phyloP scores from a whole-genome alignment of 2,797 vertebrate species.

The Euphonia xanthogaster region DNA sequence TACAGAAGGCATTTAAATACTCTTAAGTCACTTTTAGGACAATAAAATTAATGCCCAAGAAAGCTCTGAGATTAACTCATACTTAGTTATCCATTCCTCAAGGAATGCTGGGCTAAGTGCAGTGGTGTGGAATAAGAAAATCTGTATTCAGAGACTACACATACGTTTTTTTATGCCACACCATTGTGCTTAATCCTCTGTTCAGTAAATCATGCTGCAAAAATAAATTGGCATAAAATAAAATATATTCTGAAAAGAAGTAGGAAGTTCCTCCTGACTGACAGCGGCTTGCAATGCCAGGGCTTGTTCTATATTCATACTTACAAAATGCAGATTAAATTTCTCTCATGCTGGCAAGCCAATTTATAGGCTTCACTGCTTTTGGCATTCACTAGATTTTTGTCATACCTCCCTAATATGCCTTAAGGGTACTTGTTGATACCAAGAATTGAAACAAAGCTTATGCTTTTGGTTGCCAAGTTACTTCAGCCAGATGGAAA shows the following conservation, averaged over 20 bases:
- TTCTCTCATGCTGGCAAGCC: constrained; percentile 57
- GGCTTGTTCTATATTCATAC: constrained; percentile 62
- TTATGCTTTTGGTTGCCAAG: constrained; percentile 70
- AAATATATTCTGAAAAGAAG: constrained; percentile 42
- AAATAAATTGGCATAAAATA: constrained; percentile 47
- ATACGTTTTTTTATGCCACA: background rate
- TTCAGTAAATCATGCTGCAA: background rate
- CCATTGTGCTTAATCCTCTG: background rate
- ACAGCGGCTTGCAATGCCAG: constrained; percentile 48
- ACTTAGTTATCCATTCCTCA: background rate
- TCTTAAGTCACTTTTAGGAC: background rate
- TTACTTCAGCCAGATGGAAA: constrained; percentile 70
- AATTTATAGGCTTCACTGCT: constrained; percentile 46
- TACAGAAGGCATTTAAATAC: background rate
- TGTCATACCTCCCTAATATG: constrained; percentile 70
- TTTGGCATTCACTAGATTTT: constrained; percentile 58
- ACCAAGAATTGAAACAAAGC: constrained; percentile 70
- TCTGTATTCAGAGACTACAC: background rate
- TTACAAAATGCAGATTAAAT: constrained; percentile 61
- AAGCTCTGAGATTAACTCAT: background rate
- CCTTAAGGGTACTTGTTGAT: constrained; percentile 70
- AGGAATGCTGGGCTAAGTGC: background rate
- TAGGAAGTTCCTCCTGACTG: constrained; percentile 60
- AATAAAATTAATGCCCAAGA: background rate
- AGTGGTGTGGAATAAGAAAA: background rate